These are phyloP conservation scores for Scolopax mira DNA, from an alignment of 2,113 vertebrate species.

Conservation along the genomic window DNA sequence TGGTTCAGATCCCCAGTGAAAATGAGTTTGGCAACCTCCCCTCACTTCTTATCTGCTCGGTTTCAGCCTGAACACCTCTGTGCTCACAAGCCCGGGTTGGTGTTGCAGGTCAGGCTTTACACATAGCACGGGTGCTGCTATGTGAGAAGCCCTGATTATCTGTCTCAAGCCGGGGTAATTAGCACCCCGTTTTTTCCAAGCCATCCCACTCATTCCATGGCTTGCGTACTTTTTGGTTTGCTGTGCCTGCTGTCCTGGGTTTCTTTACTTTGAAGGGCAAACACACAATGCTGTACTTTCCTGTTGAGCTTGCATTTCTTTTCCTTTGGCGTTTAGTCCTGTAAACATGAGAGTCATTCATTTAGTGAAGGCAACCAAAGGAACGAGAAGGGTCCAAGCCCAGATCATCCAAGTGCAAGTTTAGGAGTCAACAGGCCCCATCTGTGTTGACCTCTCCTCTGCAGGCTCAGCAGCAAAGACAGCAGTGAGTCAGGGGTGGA, in stretches of 20 bases:
- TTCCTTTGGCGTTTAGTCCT: neutral
- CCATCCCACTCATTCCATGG: neutral
- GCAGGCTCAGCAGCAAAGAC: neutral
- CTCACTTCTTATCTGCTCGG: neutral
- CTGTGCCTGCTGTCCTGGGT: neutral
- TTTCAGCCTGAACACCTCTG: neutral
- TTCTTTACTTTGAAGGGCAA: neutral
- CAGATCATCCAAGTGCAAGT: neutral
- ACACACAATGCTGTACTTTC: neutral
- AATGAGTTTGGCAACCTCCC: neutral
- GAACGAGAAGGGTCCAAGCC: neutral
- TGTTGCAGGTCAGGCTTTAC: neutral
- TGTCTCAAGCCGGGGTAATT: neutral
- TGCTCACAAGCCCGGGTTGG: neutral
- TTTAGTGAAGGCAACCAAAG: neutral
- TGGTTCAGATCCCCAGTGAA: neutral
- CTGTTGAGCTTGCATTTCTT: neutral
- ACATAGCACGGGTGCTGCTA: neutral
- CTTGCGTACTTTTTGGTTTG: neutral
- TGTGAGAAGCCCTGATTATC: neutral
- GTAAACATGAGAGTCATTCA: fast-evolving
- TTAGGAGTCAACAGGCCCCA: neutral
- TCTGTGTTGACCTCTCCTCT: neutral
- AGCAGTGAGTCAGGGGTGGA: neutral
- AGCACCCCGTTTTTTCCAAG: neutral